These are phyloP conservation scores for Micrasema longulum DNA, from an alignment of 1,140 invertebrate genomes.

Conservation along the genomic window DNA sequence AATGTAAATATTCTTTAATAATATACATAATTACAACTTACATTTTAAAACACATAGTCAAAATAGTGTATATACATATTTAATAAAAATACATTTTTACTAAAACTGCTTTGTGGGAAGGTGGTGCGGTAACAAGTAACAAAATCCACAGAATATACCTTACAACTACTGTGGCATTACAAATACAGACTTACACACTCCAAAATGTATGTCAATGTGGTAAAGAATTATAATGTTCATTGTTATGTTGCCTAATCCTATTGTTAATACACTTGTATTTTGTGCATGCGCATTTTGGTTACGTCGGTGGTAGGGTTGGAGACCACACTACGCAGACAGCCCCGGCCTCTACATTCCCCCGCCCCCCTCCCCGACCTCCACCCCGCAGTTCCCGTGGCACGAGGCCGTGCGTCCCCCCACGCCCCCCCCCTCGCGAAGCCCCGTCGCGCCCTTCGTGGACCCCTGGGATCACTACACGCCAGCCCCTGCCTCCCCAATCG, in stretches of 20 bases:
- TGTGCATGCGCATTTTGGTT: slow-evolving; percentile 54
- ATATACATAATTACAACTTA: no score
- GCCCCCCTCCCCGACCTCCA: slow-evolving; percentile 59
- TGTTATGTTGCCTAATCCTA: slow-evolving; percentile 30
- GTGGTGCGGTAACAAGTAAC: background rate
- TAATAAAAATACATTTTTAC: no score
- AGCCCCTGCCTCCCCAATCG: slow-evolving; percentile 9
- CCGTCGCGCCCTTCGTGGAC: slow-evolving; percentile 63
- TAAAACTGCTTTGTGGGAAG: no score
- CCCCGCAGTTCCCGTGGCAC: slow-evolving; percentile 61
- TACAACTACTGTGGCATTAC: no score
- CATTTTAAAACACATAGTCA: no score
- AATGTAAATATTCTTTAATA: no score
- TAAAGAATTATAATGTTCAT: slow-evolving; percentile 6
- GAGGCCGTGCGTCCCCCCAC: slow-evolving; percentile 53
- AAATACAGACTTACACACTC: no score
- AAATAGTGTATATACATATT: no score
- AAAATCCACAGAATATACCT: no score
- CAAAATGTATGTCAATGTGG: slow-evolving; percentile 36
- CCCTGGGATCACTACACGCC: slow-evolving; percentile 70
- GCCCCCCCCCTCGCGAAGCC: background rate
- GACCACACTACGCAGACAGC: slow-evolving; percentile 42
- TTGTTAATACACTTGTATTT: slow-evolving; percentile 53
- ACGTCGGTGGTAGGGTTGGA: slow-evolving; percentile 47
- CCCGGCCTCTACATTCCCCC: slow-evolving; percentile 45